phyloP scores from a whole-genome alignment of 2,113 vertebrate genomes.

The Oryctolagus cuniculus region mOryCun1.1 NC_091453.1:70297501-70298000 shows the following conservation, averaged over 20 bases:
- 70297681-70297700: background rate
- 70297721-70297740: background rate
- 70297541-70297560: background rate
- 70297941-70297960: constrained; percentile 8
- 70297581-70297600: constrained; percentile 38
- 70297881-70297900: constrained; percentile 10
- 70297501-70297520: background rate
- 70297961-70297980: background rate
- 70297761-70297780: constrained; percentile 36
- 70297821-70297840: background rate
- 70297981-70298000: background rate
- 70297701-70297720: background rate
- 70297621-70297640: constrained; percentile 8
- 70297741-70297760: background rate
- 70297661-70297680: constrained; percentile 6
- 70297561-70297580: constrained; percentile 43
- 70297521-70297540: background rate
- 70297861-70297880: background rate
- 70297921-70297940: constrained; percentile 7
- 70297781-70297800: constrained; percentile 38
- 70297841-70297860: constrained; percentile 37
- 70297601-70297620: constrained; percentile 34
- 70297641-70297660: constrained; percentile 9
- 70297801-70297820: background rate
- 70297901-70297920: constrained; percentile 45